Evolutionary conservation across 1,140 invertebrate species (phyloP), one percentile per base, ranked within the genome.

Genomic region (Pentalonia nigronervosa): DNA sequence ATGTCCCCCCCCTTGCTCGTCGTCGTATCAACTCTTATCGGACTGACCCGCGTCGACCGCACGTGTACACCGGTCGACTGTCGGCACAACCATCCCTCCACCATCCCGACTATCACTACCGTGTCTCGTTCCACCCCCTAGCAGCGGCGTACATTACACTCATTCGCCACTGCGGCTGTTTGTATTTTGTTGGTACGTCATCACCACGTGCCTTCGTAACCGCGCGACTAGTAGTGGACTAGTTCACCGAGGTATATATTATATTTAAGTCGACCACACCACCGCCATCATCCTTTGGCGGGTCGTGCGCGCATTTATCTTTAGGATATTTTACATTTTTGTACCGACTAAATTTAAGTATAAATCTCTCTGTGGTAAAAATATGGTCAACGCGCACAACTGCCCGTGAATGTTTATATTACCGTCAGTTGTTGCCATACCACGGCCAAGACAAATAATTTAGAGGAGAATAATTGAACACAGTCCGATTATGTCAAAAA

Each of bases 201-300:
- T 50, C 45, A 30, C 91, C 91, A 86, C 91, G 91, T 81, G 83
- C 76, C 76, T 56, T 50, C 21, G 76, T 81, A 50, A 86, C 50
- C 20, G 47, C n/a, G 9, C 36, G 36, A n/a, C 1, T 9, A 34
- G n/a, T 56, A 8, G 50, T 36, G 60, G 21, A 41, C 88, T 30
- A 41, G 84, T 47, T 30, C 21, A 48, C 7, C 47, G 7, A 23
- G 45, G 45, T 47, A 17, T 86, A 86, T 17, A 41, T 41, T 41
- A 41, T n/a, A n/a, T 67, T 67, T n/a, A 76, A 86, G 11, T 84
- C 9, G 8, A 84, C 47, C 86, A 50, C 47, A 34, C 7, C 45
- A n/a, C 86, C 14, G 23, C n/a, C 34, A 1, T 14, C 20, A n/a
- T 1, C 47, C 7, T 34, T 47, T 8, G 0, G 25, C 9, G 84